Conservation (phyloP, 2,888 invertebrate genomes). For the Orchesella flavescens region DNA sequence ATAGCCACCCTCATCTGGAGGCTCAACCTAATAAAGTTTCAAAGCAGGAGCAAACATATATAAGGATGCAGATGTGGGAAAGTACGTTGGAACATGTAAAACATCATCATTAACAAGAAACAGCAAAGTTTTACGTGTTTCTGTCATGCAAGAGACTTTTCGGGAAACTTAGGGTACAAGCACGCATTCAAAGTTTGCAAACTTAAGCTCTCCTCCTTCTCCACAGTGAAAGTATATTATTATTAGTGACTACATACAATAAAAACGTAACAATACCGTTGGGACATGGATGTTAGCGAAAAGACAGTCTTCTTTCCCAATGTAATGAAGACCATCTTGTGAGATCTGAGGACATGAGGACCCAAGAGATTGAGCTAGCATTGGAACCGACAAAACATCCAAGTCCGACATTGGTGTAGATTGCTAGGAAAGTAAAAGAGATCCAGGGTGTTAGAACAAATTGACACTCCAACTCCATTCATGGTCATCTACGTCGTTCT, state of each 20-base stretch:
- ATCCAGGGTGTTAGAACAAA: background rate
- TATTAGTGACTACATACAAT: no score
- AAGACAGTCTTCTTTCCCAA: slow-evolving; percentile 62
- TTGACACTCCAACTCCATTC: background rate
- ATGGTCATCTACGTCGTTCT: background rate
- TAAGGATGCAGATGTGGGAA: background rate
- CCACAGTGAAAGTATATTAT: background rate
- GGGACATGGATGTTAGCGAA: slow-evolving; percentile 52
- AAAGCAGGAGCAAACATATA: background rate
- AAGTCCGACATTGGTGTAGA: slow-evolving; percentile 48
- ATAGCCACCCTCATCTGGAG: slow-evolving; percentile 43
- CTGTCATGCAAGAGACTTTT: no score
- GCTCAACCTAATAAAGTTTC: slow-evolving; percentile 29
- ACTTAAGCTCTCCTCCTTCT: no score
- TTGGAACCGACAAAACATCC: slow-evolving; percentile 35
- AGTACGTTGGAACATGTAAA: no score
- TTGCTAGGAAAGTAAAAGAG: slow-evolving; percentile 17
- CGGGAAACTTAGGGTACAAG: no score
- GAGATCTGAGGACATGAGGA: slow-evolving; percentile 57
- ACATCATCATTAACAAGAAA: no score
- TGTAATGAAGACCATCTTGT: background rate
- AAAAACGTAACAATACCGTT: slow-evolving; percentile 1
- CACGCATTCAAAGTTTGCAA: background rate
- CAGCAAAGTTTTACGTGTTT: no score
- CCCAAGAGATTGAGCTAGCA: slow-evolving; percentile 46